Evolutionary conservation across 2,113 vertebrate species (phyloP), one percentile per base, ranked within the genome.

Genomic region (Pelusios castaneus): DNA sequence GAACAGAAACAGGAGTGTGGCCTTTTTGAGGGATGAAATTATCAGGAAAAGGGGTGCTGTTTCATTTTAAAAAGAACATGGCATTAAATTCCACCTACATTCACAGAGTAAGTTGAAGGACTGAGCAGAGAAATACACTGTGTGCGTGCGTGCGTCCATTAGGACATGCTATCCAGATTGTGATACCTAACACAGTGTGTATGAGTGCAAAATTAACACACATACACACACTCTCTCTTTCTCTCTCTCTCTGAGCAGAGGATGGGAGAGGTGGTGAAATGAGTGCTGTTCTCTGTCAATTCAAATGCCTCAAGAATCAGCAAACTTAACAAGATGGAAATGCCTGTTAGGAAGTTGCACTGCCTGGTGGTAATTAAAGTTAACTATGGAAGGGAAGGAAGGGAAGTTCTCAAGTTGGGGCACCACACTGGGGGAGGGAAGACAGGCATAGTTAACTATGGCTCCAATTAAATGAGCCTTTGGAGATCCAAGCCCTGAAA

Each of bases 351-450:
- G 55, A 51, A 93, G 55, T 54, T 84, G 86, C 80, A 92, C 76
- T 80, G 91, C 87, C 89, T 58, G 60, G 89, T 90, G 60, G 91
- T 90, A 90, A 89, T 49, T 92, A 89, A 93, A 87, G 78, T 91
- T 83, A 82, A 91, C 78, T 81, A 78, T 80, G 93, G 51, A 93
- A 91, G 88, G 92, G 82, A 80, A 8, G 16, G 85, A 60, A 80
- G 82, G 83, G 43, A 89, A 92, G 34, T 90, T 90, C 90, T 88
- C 90, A 95, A 89, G 91, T 31, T 1, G 51, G 82, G 81, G 84
- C 11, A 17, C 83, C 79, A 83, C 4, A 87, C 81, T 92, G 89
- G 51, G 85, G 89, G 54, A 93, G 92, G 90, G 79, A 70, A 67
- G 63, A 17, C 5, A 67, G 73, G 19, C 22, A 41, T 73, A 5